Conservation (phyloP, 2,797 vertebrate species). For the Prionace glauca region DNA sequence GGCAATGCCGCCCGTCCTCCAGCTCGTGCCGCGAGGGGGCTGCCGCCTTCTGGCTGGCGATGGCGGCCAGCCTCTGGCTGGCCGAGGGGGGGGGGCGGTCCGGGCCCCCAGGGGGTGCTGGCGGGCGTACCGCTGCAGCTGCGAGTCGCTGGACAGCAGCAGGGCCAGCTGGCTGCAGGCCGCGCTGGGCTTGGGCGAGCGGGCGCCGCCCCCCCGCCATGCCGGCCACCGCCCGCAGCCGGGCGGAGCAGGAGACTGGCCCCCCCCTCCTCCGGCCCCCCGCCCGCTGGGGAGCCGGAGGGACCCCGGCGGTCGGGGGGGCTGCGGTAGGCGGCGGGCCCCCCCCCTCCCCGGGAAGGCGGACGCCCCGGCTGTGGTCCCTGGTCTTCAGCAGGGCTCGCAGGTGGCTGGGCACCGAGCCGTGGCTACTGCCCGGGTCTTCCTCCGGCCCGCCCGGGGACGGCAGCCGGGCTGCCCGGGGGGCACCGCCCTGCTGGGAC, state of each 20-base stretch:
- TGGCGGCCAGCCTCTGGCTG: conserved; percentile 89
- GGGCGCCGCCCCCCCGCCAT: conserved; percentile 73
- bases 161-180: conserved; percentile 96
- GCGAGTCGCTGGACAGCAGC: conserved; percentile 91
- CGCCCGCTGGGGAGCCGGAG: conserved; percentile 45
- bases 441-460: conserved; percentile 63
- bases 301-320: conserved; percentile 70
- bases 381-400: conserved; percentile 74
- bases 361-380: not conserved
- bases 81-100: conserved; percentile 81
- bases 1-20: too few species aligned
- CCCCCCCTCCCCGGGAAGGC: conserved; percentile 52
- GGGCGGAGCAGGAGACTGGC: conserved; percentile 83
- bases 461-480: conserved; percentile 59
- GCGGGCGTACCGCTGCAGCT: conserved; percentile 94
- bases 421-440: conserved; percentile 82
- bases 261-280: too few species aligned
- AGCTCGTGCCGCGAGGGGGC: conserved; percentile 75
- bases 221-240: conserved; percentile 90
- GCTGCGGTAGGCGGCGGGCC: conserved; percentile 69
- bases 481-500: conserved; percentile 81
- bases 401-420: conserved; percentile 84
- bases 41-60: conserved; percentile 75
- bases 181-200: conserved; percentile 87
- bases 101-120: conserved; percentile 95